Conservation (phyloP, 2,113 vertebrate species). For the Takifugu bimaculatus region DNA sequence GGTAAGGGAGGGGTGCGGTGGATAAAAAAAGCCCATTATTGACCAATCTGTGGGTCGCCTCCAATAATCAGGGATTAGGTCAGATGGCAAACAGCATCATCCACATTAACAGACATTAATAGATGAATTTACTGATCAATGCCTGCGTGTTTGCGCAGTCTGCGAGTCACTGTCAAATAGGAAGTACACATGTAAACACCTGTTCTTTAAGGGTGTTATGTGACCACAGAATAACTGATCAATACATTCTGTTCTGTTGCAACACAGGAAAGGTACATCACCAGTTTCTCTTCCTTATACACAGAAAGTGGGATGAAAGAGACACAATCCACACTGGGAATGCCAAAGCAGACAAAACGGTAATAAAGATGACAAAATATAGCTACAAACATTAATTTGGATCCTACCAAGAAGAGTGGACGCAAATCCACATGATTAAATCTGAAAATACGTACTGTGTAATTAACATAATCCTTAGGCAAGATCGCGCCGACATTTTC, state of each 20-base stretch:
- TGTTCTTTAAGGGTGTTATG: no score
- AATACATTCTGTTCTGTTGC: no score
- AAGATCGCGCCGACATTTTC: slow-evolving; percentile 1
- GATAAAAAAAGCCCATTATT: slow-evolving; percentile 61
- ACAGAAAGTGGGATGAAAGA: no score
- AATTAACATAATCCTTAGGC: slow-evolving; percentile 34
- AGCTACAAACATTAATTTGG: not conserved
- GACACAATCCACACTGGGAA: no score
- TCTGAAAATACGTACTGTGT: slow-evolving; percentile 14
- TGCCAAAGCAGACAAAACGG: no score
- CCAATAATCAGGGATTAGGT: slow-evolving; percentile 64
- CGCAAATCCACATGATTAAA: not conserved
- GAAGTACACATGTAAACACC: not conserved
- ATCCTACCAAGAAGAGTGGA: not conserved
- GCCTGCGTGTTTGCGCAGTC: slow-evolving; percentile 30
- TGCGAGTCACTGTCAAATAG: slow-evolving; percentile 20
- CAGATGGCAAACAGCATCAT: slow-evolving; percentile 47
- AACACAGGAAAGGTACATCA: no score
- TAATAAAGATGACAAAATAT: no score
- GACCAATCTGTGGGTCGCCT: slow-evolving; percentile 67
- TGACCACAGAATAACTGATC: no score
- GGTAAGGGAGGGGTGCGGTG: slow-evolving; percentile 16
- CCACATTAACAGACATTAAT: slow-evolving; percentile 33
- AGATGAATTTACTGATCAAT: not conserved
- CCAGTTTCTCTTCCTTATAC: no score